Evolutionary conservation across 2,113 vertebrate genomes (phyloP), one percentile per base, ranked within the genome.

Genomic region (Aleadryas rufinucha): DNA sequence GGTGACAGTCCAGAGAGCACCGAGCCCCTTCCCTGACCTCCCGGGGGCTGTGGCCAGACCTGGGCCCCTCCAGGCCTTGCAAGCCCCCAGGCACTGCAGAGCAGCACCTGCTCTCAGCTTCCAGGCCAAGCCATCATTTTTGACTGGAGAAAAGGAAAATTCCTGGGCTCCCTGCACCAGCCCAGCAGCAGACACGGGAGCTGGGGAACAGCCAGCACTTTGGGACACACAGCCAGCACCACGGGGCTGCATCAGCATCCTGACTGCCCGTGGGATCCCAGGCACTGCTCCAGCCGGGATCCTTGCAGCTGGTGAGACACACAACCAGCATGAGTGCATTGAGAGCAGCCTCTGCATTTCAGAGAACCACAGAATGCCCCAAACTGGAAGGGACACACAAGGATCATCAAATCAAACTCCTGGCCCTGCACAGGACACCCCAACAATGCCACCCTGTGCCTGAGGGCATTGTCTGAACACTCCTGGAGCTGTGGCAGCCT

Each of bases 241-340:
- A 7, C 0, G 0, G 64, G 45, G 28, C 49, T 53, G 39, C 9
- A 9, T 2, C 47, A 33, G 65, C 31, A 9, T 3, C 76, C 54
- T 20, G 54, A 3, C 18, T 26, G 57, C 57, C 63, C 1, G 1
- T 1, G 8, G 11, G 45, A 31, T 2, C 15, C 60, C 70, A 22
- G 59, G 47, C 47, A 30, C 20, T 1, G 56, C 26, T 18, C 33
- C 13, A 1, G n/a, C 8, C 11, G 1, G 63, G 42, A 19, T 20
- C 49, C 28, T 9, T 1, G 8, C 41, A 52, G 66, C 41, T 5
- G 2, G 8, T 56, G 30, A 7, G 52, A 69, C 39, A 21, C 1
- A 2, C 0, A 1, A 14, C 16, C 0, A 0, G 35, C 6, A 30
- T 6, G 0, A 3, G 9, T 0, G 1, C 70, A 6, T 7, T 3